Conservation (phyloP, 2,113 vertebrate genomes). For the Epinephelus lanceolatus region DNA sequence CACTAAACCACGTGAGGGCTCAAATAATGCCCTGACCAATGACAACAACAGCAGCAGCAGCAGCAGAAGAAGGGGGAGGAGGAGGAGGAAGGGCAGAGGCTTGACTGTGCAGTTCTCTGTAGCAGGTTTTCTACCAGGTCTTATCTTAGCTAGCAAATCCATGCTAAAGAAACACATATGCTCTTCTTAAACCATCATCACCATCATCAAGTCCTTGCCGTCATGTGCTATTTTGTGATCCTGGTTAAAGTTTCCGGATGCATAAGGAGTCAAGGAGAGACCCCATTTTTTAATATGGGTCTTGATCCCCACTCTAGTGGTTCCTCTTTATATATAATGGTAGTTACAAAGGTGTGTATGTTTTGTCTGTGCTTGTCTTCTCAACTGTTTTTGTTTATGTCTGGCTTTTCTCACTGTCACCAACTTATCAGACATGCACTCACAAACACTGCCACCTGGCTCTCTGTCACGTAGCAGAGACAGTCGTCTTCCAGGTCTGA, state of each 20-base stretch:
- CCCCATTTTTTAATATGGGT: background rate
- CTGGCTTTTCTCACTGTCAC: conserved; percentile 53
- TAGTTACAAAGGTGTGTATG: conserved; percentile 8
- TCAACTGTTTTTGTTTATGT: conserved; percentile 64
- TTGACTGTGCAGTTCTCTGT: conserved; percentile 50
- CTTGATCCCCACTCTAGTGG: background rate
- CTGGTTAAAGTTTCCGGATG: background rate
- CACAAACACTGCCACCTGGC: conserved; percentile 50
- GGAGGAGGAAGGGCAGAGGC: conserved; percentile 50
- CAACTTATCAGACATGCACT: conserved; percentile 40
- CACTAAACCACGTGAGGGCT: conserved; percentile 66
- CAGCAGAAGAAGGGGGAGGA: conserved; percentile 27
- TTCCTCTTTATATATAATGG: conserved; percentile 11
- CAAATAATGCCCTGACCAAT: conserved; percentile 61
- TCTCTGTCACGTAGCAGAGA: conserved; percentile 74
- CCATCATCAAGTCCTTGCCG: background rate
- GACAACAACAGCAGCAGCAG: conserved; percentile 45
- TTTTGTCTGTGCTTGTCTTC: background rate
- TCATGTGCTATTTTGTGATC: background rate
- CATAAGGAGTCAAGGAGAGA: background rate
- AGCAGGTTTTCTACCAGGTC: conserved; percentile 30
- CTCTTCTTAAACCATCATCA: background rate
- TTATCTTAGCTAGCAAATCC: conserved; percentile 27
- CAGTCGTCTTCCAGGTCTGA: conserved; percentile 65
- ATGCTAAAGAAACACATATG: background rate